Base-by-base conservation (phyloP, 2,113 vertebrate genomes). In the Paraplagusia blochii region DNA sequence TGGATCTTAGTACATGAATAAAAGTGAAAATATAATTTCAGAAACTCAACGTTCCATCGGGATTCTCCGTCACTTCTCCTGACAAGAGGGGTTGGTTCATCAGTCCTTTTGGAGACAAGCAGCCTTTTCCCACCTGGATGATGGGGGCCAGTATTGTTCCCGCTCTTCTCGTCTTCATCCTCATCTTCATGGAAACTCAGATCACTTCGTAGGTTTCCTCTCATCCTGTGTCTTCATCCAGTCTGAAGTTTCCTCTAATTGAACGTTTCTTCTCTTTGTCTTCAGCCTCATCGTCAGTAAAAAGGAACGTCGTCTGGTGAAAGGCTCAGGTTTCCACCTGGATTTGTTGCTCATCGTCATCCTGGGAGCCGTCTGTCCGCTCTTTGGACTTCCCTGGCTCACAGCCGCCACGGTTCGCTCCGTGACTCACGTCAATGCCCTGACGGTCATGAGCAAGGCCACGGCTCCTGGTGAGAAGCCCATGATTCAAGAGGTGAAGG, bases 111-210 rank as follows among this genome's bases (percentile, higher is more conserved):
- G 96, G 97, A 59, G 93, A 93, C 45, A 92, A 93, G 57, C 89
- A 93, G 15, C 88, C 93, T 1, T 99, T 99, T 74, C 97, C 97
- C 0, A 73, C 92, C 29, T 99, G 97, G 97, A 97, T 99, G 96
- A 98, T 98, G 94, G 94, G 94, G 45, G 97, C 95, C 0, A 94
- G 95, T 0, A 85, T 95, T 8, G 91, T 98, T n/a, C 97, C 97
- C 0, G 97, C 96, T 5, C 90, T 98, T 15, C 88, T 98, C 11
- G 95, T 99, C 75, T 97, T 99, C 85, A 99, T 99, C 82, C 92
- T 99, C 61, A 98, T 98, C 85, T 98, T 99, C 83, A 98, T 99
- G 95, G 97, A 99, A 88, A 98, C 96, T 2, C 96, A 99, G 74
- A 99, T 99, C 74, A 99, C 97, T 1, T 95, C 95, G 97, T 98